Evolutionary conservation across 2,888 invertebrate species (phyloP).

Genomic region (Kuschelorhynchus macadamiae): DNA sequence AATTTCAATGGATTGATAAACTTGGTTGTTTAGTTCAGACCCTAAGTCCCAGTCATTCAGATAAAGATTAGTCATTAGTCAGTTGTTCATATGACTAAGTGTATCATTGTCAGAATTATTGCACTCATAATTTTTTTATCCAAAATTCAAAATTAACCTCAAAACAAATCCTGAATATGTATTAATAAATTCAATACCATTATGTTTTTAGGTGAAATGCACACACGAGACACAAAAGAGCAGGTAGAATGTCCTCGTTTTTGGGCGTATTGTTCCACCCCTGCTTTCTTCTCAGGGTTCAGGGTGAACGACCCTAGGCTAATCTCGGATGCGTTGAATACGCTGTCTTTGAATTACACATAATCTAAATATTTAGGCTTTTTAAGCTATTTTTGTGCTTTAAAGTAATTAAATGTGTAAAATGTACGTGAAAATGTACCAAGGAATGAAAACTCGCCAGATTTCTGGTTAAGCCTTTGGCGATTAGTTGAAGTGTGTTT

Average conservation of each 20-base stretch:
- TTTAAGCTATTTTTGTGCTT: slow-evolving; percentile 22
- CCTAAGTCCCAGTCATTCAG: too few relatives aligned
- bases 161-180: too few relatives aligned
- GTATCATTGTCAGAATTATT: too few relatives aligned
- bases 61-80: too few relatives aligned
- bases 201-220: slow-evolving; percentile 6
- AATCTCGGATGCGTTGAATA: slow-evolving; percentile 43
- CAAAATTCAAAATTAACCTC: too few relatives aligned
- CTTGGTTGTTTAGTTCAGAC: too few relatives aligned
- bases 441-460: not conserved
- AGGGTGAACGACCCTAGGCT: slow-evolving; percentile 44
- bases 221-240: slow-evolving; percentile 9
- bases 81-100: too few relatives aligned
- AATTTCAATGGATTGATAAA: too few relatives aligned
- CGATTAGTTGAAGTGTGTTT: too few relatives aligned
- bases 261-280: slow-evolving; percentile 31
- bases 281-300: slow-evolving; percentile 36
- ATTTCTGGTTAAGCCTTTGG: not conserved
- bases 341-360: slow-evolving; percentile 36
- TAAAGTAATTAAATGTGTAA: slow-evolving; percentile 15
- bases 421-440: slow-evolving; percentile 4
- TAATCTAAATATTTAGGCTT: slow-evolving; percentile 40
- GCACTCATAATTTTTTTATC: too few relatives aligned
- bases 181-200: not conserved
- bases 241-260: slow-evolving; percentile 35